A percentile compares a stretch with the other conserved stretches of the same genome.
These are phyloP conservation scores for Danio tinwini DNA, from an alignment of 2,797 vertebrate species.

Conservation along the genomic window DNA sequence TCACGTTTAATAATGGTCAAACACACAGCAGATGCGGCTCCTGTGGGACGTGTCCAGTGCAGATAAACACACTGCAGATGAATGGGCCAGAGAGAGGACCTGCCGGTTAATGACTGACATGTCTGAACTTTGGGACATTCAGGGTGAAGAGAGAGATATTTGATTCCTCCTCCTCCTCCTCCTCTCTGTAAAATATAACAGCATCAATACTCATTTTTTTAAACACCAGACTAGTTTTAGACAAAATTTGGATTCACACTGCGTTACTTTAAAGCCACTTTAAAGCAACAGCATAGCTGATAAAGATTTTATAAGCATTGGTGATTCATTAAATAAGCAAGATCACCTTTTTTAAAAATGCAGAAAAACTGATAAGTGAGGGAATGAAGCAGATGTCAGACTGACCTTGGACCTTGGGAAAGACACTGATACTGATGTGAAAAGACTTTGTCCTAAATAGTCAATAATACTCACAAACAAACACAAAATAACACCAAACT, in stretches of 20 bases:
- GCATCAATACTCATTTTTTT: neutral
- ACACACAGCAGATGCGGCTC: neutral
- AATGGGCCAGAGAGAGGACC: neutral
- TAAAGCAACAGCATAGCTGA: neutral
- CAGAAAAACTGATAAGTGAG: neutral
- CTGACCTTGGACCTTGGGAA: slow-evolving; percentile 35
- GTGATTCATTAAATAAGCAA: neutral
- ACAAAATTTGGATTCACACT: neutral
- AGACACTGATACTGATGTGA: slow-evolving; percentile 9
- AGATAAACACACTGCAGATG: slow-evolving; percentile 11
- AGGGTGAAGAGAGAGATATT: slow-evolving; percentile 60
- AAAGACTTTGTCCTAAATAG: slow-evolving; percentile 39
- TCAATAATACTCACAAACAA: slow-evolving; percentile 26
- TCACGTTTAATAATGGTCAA: neutral
- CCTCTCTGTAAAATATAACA: slow-evolving; percentile 24
- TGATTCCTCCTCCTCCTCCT: slow-evolving; percentile 55
- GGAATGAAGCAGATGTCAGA: slow-evolving; percentile 30
- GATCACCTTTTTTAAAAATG: too few species aligned
- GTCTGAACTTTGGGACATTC: slow-evolving; percentile 55
- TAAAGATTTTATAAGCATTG: neutral
- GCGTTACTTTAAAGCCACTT: neutral
- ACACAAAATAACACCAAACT: slow-evolving; percentile 33
- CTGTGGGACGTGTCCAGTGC: neutral
- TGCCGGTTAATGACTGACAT: slow-evolving; percentile 76
- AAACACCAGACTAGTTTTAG: neutral